Evolutionary conservation across 92 coral and sea anemone genomes (phyloP).

Genomic region (Metridium senile): DNA sequence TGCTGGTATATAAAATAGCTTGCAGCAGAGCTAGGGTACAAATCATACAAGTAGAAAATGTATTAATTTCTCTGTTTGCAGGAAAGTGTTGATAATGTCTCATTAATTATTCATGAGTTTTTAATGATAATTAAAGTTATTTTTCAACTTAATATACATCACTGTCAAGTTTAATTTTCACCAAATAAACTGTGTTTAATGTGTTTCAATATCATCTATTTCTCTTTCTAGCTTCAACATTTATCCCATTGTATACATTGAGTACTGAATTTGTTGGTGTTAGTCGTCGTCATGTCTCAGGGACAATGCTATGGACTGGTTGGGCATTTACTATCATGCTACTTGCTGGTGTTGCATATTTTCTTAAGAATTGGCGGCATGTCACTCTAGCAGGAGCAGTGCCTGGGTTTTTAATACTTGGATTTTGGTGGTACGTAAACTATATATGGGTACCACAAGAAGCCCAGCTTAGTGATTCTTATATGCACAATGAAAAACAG

Average conservation of each 20-base stretch:
- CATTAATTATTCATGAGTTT: no score
- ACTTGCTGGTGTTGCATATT: constrained; percentile 45
- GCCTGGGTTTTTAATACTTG: constrained; percentile 40
- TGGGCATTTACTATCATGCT: constrained; percentile 34
- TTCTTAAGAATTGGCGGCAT: constrained; percentile 37
- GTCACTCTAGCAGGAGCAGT: constrained; percentile 53
- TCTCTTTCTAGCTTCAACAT: constrained; percentile 21
- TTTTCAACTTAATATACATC: neutral
- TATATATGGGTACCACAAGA: no score
- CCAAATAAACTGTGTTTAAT: neutral
- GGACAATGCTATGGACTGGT: constrained; percentile 45
- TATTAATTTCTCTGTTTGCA: no score
- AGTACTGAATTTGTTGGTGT: constrained; percentile 58
- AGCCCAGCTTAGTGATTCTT: no score
- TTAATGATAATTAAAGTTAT: no score
- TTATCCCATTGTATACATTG: constrained; percentile 44
- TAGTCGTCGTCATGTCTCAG: constrained; percentile 37
- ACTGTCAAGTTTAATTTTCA: neutral
- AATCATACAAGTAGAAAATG: no score
- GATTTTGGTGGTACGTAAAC: constrained; percentile 48
- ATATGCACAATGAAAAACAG: no score
- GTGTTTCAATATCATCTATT: neutral
- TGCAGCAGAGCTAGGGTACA: no score
- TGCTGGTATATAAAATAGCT: neutral
- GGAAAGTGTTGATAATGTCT: no score